Evolutionary conservation across 2,797 vertebrate genomes (phyloP), one percentile per base, ranked within the genome.

Genomic region (Alcedo quadribrachys): DNA sequence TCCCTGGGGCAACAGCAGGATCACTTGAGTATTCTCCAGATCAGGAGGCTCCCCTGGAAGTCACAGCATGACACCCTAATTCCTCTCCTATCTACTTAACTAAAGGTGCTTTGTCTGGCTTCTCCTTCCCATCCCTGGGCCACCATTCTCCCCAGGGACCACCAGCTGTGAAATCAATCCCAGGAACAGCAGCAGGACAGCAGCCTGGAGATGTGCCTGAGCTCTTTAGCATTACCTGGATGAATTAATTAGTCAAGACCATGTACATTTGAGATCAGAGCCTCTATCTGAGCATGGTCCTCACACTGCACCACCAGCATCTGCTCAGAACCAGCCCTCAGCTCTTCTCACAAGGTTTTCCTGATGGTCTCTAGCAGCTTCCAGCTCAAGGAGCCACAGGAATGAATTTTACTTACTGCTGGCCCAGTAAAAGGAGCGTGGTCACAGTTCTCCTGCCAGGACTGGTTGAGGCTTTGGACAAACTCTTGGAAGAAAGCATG

Each of bases 361-460:
- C 55, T 30, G 6, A 7, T 2, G 27, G 2, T 25, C 5, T 25
- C 0, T 1, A n/a, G 5, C 15, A 69, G 10, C 8, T 85, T 79
- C 35, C 46, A 62, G 45, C 51, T 71, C 53, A 42, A 8, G 25
- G 21, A 33, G 19, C 5, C 1, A 35, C 9, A 48, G 11, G 14
- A 75, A 9, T 4, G 20, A 27, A 35, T 20, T 79, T 87, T 68
- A 97, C 98, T 98, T 94, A 99, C 99, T 65, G 99, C 99, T 11
- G 98, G 99, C 50, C 99, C 99, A 12, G 98, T 98, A 22, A 99
- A 99, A 74, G 99, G 98, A 60, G 98, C 98, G 0, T 99, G 99
- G 94, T 99, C 99, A 40, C 99, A 99, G 97, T 99, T 99, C 97
- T 99, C 99, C 95, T 99, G 99, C 99, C 99, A 99, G 86, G 99